Evolutionary conservation across 2,888 invertebrate genomes (phyloP).

Genomic region (Lypha dubia): DNA sequence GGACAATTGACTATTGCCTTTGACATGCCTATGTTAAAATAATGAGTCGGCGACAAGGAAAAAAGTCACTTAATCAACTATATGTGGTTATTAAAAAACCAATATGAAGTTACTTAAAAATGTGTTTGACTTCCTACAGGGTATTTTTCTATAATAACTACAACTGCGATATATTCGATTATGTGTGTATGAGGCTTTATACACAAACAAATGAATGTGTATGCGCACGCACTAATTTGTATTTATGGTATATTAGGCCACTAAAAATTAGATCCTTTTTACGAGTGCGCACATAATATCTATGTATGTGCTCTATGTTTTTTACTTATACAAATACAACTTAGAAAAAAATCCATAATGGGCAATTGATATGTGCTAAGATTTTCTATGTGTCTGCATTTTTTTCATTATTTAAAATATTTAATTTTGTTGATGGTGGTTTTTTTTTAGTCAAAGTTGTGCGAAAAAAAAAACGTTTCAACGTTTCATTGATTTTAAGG

Average conservation of each 20-base stretch:
- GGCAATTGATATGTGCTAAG: background rate
- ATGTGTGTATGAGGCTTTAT: too few species aligned
- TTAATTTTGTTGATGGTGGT: background rate
- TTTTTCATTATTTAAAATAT: slow-evolving; percentile 45
- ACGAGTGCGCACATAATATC: background rate
- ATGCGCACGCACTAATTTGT: slow-evolving; percentile 29
- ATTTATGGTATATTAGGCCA: slow-evolving; percentile 38
- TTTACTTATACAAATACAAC: background rate
- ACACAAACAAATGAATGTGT: too few species aligned
- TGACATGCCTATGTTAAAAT: too few species aligned
- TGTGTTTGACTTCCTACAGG: too few species aligned
- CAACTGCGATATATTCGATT: too few species aligned
- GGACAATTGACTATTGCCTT: too few species aligned
- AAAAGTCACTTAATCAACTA: too few species aligned
- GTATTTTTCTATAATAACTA: too few species aligned
- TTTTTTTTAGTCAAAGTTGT: slow-evolving; percentile 31
- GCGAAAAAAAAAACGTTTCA: slow-evolving; percentile 8
- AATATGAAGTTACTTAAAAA: too few species aligned
- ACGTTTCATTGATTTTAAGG: slow-evolving; percentile 71
- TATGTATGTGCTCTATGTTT: background rate
- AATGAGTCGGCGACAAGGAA: too few species aligned
- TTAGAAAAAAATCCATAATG: background rate
- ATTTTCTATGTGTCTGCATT: background rate
- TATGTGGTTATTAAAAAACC: too few species aligned
- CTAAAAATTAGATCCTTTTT: slow-evolving; percentile 20